Conservation (phyloP, 2,113 vertebrate species). For the Ivindomyrus marchei region DNA sequence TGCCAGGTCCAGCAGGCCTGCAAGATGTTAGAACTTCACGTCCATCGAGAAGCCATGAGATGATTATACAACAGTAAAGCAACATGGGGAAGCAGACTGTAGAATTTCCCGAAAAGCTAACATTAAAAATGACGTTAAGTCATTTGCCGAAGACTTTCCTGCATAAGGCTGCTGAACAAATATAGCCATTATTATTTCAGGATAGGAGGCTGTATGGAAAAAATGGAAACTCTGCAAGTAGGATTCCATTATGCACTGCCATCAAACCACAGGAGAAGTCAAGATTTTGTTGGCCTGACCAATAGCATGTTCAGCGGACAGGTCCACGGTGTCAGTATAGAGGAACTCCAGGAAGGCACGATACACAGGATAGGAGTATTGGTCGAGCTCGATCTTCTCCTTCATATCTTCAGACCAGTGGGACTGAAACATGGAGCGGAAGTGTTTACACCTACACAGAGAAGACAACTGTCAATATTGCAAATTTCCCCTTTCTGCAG, state of each 20-base stretch:
- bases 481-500: neutral
- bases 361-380: conserved; percentile 93
- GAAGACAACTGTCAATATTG: neutral
- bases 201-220: neutral
- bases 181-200: neutral
- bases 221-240: neutral
- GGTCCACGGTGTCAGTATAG: conserved; percentile 86
- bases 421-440: conserved; percentile 96
- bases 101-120: neutral
- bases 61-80: neutral
- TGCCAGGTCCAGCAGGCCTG: conserved; percentile 92
- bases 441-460: conserved; percentile 84
- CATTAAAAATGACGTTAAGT: neutral
- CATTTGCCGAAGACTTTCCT: neutral
- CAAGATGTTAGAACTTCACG: conserved; percentile 17
- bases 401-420: conserved; percentile 96
- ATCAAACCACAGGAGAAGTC: neutral
- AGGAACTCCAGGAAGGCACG: conserved; percentile 93
- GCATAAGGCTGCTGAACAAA: neutral
- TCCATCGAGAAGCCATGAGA: neutral
- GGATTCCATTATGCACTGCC: neutral
- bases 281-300: conserved; percentile 57
- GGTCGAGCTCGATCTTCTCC: conserved; percentile 92
- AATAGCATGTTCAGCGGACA: conserved; percentile 91
- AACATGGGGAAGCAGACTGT: neutral